These are phyloP conservation scores for Drosophila atripex DNA, from an alignment of 2,888 invertebrate genomes.

Conservation along the genomic window DNA sequence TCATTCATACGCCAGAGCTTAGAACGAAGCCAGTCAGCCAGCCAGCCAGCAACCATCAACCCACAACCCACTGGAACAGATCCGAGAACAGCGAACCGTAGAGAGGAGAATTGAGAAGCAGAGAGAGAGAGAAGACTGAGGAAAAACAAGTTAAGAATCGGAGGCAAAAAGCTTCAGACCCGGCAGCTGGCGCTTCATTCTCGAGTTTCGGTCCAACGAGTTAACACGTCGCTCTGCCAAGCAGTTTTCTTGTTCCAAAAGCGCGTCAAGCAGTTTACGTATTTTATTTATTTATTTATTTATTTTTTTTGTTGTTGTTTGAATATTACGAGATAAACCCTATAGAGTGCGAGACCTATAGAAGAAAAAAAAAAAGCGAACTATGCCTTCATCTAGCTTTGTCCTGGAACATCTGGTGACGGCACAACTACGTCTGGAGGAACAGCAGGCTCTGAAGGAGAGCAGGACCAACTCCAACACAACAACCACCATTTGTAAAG, in stretches of 20 bases:
- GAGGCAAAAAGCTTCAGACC: constrained; percentile 71
- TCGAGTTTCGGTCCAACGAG: constrained; percentile 69
- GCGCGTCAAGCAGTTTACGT: constrained; percentile 2
- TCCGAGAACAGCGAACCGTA: constrained; percentile 1
- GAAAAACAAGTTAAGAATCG: constrained; percentile 23
- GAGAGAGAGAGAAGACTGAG: constrained; percentile 18
- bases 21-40: constrained; percentile 67
- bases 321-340: not conserved
- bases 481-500: constrained; percentile 23
- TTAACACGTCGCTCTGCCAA: constrained; percentile 33
- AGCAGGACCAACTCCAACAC: constrained; percentile 16
- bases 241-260: not conserved
- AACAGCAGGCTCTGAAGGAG: constrained; percentile 44
- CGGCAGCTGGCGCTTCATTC: constrained; percentile 72
- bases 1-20: constrained; percentile 81
- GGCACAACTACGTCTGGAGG: constrained; percentile 74
- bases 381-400: constrained; percentile 83
- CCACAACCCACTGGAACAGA: constrained; percentile 8
- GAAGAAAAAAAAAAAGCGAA: no score
- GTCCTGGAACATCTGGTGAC: constrained; percentile 82
- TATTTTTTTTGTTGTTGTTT: not conserved
- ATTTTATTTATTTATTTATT: not conserved
- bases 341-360: constrained; percentile 29
- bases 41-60: constrained; percentile 9
- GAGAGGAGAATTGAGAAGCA: constrained; percentile 1